Conservation (phyloP, 2,113 vertebrate genomes). For the Trogon melanurus region DNA sequence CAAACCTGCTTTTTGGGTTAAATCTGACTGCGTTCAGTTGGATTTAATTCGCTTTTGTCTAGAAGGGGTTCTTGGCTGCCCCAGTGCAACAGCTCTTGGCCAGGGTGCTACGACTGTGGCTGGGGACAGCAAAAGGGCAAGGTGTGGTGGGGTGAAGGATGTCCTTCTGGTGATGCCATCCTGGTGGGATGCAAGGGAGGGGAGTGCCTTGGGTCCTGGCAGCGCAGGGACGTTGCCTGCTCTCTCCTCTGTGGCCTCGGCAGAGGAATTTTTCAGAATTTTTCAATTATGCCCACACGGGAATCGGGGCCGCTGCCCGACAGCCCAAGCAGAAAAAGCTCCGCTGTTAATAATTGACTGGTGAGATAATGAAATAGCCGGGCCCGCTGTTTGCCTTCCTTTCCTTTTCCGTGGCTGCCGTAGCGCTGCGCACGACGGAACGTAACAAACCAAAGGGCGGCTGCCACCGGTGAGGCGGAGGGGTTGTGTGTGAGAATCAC, state of each 20-base stretch:
- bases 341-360: conserved; percentile 40
- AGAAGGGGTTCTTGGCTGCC: not conserved
- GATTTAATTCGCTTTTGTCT: not conserved
- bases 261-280: not conserved
- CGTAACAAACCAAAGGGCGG: not conserved
- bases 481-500: fast-evolving
- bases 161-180: not conserved
- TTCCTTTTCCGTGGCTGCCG: not conserved
- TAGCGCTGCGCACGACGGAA: fast-evolving
- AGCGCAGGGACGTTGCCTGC: not conserved
- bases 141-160: not conserved
- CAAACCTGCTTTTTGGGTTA: not conserved
- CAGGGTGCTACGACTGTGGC: fast-evolving
- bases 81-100: not conserved
- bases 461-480: not conserved
- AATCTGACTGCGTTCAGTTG: not conserved
- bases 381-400: not conserved
- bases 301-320: not conserved
- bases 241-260: not conserved
- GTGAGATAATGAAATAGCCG: not conserved
- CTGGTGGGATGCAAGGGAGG: fast-evolving
- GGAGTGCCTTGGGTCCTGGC: fast-evolving
- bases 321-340: not conserved
- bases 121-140: not conserved
- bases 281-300: not conserved